These are phyloP conservation scores for Eclectus roratus DNA, from an alignment of 2,113 vertebrate genomes.

Conservation along the genomic window DNA sequence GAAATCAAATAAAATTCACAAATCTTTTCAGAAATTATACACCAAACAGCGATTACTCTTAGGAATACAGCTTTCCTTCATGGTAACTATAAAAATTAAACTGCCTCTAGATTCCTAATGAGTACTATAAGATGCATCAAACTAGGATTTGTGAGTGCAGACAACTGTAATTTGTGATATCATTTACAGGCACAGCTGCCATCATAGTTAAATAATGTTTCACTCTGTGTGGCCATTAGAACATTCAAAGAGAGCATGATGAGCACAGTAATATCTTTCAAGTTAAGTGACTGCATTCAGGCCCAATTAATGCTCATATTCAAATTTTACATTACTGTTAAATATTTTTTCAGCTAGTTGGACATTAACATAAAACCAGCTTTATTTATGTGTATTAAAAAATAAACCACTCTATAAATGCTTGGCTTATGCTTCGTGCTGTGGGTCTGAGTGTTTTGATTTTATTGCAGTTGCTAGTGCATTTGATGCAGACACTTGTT, in stretches of 20 bases:
- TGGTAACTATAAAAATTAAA: not conserved
- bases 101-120: not conserved
- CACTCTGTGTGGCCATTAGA: conserved; percentile 4
- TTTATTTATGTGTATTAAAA: conserved; percentile 16
- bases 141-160: conserved; percentile 8
- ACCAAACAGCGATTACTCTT: not conserved
- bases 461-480: conserved; percentile 32
- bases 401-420: not conserved
- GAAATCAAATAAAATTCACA: not conserved
- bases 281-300: not conserved
- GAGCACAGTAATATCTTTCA: not conserved
- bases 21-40: conserved; percentile 18
- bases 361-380: not conserved
- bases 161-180: conserved; percentile 15
- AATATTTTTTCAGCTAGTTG: conserved; percentile 19
- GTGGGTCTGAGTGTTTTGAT: not conserved
- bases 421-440: not conserved
- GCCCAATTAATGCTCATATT: not conserved
- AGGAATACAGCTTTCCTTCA: not conserved
- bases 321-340: not conserved
- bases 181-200: conserved; percentile 4
- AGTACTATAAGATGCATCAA: conserved; percentile 12
- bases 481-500: not conserved
- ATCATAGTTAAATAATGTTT: conserved; percentile 28
- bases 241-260: conserved; percentile 39